phyloP scores from a whole-genome alignment of 1,140 invertebrate species.

The Holotrichia oblita region DNA sequence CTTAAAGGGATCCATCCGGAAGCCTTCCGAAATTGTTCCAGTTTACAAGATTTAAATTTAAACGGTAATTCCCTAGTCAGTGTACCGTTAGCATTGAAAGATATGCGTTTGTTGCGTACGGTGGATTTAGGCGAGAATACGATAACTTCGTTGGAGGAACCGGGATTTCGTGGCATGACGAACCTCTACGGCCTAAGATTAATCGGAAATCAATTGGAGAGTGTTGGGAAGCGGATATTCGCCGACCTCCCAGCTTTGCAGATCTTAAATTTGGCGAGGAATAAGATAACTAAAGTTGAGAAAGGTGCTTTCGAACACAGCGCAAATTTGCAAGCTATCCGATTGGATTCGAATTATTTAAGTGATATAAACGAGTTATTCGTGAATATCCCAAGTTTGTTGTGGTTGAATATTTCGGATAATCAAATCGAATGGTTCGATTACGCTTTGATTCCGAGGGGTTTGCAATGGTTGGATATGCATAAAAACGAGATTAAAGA shows the following conservation, averaged over 20 bases:
- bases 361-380: slow-evolving; percentile 87
- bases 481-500: slow-evolving; percentile 88
- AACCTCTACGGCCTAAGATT: slow-evolving; percentile 83
- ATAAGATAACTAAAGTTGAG: slow-evolving; percentile 82
- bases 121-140: slow-evolving; percentile 87
- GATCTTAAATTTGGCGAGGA: slow-evolving; percentile 88
- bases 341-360: slow-evolving; percentile 86
- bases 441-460: slow-evolving; percentile 83
- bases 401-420: slow-evolving; percentile 92
- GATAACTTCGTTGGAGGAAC: slow-evolving; percentile 78
- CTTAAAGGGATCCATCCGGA: slow-evolving; percentile 80
- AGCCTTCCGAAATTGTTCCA: slow-evolving; percentile 83
- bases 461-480: slow-evolving; percentile 88
- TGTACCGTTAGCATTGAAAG: slow-evolving; percentile 79
- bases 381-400: slow-evolving; percentile 79
- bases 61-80: slow-evolving; percentile 83
- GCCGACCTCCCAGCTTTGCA: slow-evolving; percentile 82
- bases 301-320: slow-evolving; percentile 84
- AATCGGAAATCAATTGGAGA: slow-evolving; percentile 88
- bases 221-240: slow-evolving; percentile 83
- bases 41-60: slow-evolving; percentile 85
- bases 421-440: slow-evolving; percentile 92
- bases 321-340: slow-evolving; percentile 82
- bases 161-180: slow-evolving; percentile 82
- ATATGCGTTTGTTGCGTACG: slow-evolving; percentile 78